These are phyloP conservation scores for Drosophila nebulosa DNA, from an alignment of 1,140 invertebrate genomes.

Conservation along the genomic window DNA sequence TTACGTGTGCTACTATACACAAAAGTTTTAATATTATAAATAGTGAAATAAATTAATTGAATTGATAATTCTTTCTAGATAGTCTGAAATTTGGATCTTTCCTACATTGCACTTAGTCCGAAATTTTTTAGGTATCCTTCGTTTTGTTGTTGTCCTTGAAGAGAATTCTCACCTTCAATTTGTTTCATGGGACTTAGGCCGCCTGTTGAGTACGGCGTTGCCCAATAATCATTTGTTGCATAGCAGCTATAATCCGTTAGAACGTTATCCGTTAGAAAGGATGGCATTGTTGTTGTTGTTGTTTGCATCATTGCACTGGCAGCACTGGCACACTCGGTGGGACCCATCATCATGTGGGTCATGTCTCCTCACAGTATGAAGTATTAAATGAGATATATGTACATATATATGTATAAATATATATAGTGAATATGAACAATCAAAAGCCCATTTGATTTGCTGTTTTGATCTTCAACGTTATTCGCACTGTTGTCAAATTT, in stretches of 20 bases:
- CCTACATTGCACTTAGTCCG: too few relatives aligned
- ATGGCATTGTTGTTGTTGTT: constrained; percentile 69
- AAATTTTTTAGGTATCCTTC: too few relatives aligned
- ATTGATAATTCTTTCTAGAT: too few relatives aligned
- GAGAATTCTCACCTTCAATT: constrained; percentile 71
- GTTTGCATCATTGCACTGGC: constrained; percentile 67
- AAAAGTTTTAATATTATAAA: too few relatives aligned
- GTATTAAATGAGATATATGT: background rate
- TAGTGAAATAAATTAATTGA: too few relatives aligned
- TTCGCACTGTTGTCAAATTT: constrained; percentile 76
- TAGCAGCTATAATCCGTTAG: constrained; percentile 73
- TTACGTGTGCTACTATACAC: too few relatives aligned
- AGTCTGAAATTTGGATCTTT: too few relatives aligned
- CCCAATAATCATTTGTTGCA: constrained; percentile 67
- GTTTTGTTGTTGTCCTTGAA: background rate
- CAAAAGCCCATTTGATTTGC: constrained; percentile 11
- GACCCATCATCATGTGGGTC: constrained; percentile 73
- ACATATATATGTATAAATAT: too few relatives aligned
- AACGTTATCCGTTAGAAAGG: constrained; percentile 62
- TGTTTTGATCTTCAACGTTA: constrained; percentile 67
- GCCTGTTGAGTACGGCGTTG: constrained; percentile 59
- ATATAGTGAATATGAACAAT: background rate
- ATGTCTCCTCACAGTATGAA: constrained; percentile 20
- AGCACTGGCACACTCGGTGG: constrained; percentile 71
- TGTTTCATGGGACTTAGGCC: constrained; percentile 79